These are phyloP conservation scores for Sylvilagus floridanus DNA, from an alignment of 2,797 vertebrate genomes.

Conservation along the genomic window DNA sequence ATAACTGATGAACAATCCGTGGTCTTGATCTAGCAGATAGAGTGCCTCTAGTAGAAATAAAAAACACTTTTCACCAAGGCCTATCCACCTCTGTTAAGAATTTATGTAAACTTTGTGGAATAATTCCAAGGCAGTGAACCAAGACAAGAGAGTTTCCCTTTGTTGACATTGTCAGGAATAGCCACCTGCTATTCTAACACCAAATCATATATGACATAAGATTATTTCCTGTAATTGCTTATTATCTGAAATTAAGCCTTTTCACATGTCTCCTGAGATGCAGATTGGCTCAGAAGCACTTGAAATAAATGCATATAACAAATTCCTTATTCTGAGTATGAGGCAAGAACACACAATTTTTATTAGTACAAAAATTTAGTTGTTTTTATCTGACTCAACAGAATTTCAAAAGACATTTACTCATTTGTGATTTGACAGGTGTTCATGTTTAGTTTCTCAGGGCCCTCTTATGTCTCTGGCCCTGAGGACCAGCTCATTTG, in stretches of 20 bases:
- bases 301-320: not conserved
- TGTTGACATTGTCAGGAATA: constrained; percentile 44
- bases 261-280: constrained; percentile 23
- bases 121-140: not conserved
- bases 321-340: constrained; percentile 57
- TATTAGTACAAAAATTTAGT: not conserved
- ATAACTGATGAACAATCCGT: not conserved
- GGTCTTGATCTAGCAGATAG: not conserved
- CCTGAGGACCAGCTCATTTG: not conserved
- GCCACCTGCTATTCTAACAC: constrained; percentile 12
- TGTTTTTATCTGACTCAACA: constrained; percentile 22
- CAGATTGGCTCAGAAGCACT: constrained; percentile 23
- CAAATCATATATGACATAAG: constrained; percentile 20
- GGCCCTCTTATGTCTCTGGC: not conserved
- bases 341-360: constrained; percentile 41
- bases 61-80: not conserved
- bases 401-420: not conserved
- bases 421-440: not conserved
- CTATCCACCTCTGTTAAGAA: constrained; percentile 5
- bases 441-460: not conserved
- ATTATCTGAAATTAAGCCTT: constrained; percentile 54
- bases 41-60: not conserved
- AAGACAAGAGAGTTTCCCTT: constrained; percentile 19
- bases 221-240: constrained; percentile 49
- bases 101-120: not conserved